phyloP scores from a whole-genome alignment of 2,797 vertebrate genomes.

The Acrossocheilus fasciatus region DNA sequence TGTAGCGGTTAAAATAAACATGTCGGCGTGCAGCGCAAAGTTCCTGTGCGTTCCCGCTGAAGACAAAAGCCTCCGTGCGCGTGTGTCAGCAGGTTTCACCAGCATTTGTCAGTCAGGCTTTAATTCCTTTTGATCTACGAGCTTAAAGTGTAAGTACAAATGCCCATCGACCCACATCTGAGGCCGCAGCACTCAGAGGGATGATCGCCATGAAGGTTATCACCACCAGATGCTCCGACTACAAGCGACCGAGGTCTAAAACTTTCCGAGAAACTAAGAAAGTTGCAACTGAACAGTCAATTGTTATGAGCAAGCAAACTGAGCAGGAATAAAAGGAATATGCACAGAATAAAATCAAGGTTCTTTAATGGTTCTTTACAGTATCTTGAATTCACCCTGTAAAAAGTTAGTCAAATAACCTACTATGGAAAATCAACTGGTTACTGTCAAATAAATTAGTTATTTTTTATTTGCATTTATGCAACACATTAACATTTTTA shows the following conservation, averaged over 20 bases:
- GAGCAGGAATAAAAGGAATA: background rate
- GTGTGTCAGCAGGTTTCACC: slow-evolving; percentile 84
- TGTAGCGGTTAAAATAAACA: slow-evolving; percentile 14
- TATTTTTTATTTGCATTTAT: background rate
- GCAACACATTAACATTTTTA: background rate
- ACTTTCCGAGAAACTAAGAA: background rate
- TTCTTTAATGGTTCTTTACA: background rate
- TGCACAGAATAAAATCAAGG: background rate
- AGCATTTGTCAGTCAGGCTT: slow-evolving; percentile 77
- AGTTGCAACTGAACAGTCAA: background rate
- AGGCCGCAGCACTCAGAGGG: slow-evolving; percentile 31
- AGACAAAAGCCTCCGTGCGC: slow-evolving; percentile 73
- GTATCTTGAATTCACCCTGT: background rate
- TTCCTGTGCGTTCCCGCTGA: slow-evolving; percentile 27
- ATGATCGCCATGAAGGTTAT: slow-evolving; percentile 44
- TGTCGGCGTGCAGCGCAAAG: background rate
- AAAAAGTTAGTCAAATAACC: background rate
- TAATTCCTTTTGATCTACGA: slow-evolving; percentile 83
- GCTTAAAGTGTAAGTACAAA: slow-evolving; percentile 79
- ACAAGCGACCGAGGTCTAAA: background rate
- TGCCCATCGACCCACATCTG: slow-evolving; percentile 68
- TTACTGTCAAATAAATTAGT: too few relatives aligned
- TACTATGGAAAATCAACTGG: background rate
- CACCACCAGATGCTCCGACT: slow-evolving; percentile 20
- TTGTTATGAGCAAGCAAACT: background rate